Conservation (phyloP, 1,140 invertebrate species). For the Antheraea mylitta region DNA sequence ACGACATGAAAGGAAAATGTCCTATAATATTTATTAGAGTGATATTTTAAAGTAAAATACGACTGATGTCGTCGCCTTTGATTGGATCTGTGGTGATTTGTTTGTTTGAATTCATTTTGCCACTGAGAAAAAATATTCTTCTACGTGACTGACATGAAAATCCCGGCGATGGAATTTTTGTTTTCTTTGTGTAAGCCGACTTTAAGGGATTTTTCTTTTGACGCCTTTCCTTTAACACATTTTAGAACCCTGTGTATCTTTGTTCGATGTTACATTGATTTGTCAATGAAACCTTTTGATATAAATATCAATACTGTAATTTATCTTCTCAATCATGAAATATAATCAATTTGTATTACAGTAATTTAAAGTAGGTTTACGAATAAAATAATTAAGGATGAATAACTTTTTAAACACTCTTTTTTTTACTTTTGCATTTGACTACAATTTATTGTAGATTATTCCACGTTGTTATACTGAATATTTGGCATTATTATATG, state of each 20-base stretch:
- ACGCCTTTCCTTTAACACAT: slow-evolving; percentile 22
- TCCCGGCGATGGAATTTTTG: slow-evolving; percentile 41
- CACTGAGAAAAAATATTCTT: slow-evolving; percentile 43
- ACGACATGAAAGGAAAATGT: neutral
- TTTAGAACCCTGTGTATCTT: slow-evolving; percentile 27
- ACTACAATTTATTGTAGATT: no score
- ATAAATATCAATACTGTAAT: neutral
- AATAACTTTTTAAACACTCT: no score
- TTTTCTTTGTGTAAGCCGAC: slow-evolving; percentile 46
- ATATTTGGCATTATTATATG: no score
- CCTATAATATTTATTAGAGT: slow-evolving; percentile 9
- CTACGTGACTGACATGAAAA: slow-evolving; percentile 59
- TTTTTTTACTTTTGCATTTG: no score
- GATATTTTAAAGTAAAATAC: slow-evolving; percentile 31
- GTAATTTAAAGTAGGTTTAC: no score
- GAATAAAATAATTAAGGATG: no score
- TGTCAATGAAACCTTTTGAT: neutral
- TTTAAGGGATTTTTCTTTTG: slow-evolving; percentile 34
- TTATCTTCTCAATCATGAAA: no score
- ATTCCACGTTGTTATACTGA: no score
- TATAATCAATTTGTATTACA: no score
- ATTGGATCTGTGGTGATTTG: slow-evolving; percentile 52
- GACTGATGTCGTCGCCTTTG: slow-evolving; percentile 37
- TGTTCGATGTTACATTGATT: slow-evolving; percentile 28
- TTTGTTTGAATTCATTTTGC: slow-evolving; percentile 55